These are phyloP conservation scores for Ochropacha duplaris DNA, from an alignment of 2,888 invertebrate genomes.

Conservation along the genomic window DNA sequence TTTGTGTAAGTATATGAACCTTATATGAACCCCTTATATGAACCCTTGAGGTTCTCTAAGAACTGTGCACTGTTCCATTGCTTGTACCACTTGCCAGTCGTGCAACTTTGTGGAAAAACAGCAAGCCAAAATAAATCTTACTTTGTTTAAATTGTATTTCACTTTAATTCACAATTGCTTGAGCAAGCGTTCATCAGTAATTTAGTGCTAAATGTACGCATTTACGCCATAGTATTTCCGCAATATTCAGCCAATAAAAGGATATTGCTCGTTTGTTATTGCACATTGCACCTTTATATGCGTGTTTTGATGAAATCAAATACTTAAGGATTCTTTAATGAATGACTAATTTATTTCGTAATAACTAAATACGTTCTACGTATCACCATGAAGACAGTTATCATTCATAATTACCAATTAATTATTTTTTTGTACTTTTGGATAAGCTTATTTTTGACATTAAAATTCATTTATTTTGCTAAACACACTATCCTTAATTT, in stretches of 20 bases:
- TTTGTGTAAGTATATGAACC: no score
- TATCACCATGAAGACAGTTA: not conserved
- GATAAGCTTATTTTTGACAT: no score
- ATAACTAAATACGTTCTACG: not conserved
- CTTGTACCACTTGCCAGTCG: no score
- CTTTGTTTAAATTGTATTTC: not conserved
- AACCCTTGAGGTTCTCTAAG: no score
- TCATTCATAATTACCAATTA: no score
- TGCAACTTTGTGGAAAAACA: not conserved
- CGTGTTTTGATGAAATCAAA: not conserved
- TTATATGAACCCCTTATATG: no score
- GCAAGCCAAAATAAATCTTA: not conserved
- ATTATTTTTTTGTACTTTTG: no score
- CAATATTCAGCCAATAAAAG: not conserved
- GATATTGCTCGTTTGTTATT: constrained; percentile 1
- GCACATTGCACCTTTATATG: not conserved
- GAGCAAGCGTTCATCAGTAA: not conserved
- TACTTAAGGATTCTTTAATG: not conserved
- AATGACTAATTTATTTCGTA: not conserved
- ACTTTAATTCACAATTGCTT: not conserved
- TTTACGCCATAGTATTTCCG: not conserved
- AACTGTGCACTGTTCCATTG: no score
- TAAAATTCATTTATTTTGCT: no score
- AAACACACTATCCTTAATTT: no score
- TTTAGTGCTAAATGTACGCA: not conserved